Conservation (phyloP, 2,888 invertebrate genomes). For the Alitta virens region DNA sequence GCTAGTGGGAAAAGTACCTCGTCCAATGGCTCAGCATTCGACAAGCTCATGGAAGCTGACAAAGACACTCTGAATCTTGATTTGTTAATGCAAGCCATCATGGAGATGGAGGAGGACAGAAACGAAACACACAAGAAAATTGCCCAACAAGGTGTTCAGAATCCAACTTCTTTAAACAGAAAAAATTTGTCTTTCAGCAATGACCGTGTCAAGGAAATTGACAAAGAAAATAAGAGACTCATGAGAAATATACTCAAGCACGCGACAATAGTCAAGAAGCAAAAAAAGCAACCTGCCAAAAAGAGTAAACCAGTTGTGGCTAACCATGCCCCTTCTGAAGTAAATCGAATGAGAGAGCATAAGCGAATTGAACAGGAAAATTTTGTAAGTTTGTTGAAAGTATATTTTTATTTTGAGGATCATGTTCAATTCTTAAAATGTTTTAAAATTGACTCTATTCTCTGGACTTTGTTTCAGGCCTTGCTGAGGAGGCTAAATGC, state of each 20-base stretch:
- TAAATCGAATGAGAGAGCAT: constrained; percentile 60
- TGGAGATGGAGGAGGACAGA: constrained; percentile 25
- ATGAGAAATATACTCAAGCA: constrained; percentile 42
- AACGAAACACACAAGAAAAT: constrained; percentile 1
- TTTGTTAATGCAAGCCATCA: constrained; percentile 25
- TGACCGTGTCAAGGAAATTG: constrained; percentile 40
- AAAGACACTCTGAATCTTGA: constrained; percentile 25
- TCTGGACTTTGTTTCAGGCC: background rate
- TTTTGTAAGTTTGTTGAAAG: constrained; percentile 59
- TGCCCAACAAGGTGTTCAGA: background rate
- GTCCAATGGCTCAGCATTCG: background rate
- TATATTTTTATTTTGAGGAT: no score
- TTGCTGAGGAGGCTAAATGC: background rate
- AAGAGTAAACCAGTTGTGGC: constrained; percentile 44
- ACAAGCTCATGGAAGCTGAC: constrained; percentile 12
- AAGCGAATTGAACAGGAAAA: constrained; percentile 61
- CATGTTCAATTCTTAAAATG: no score
- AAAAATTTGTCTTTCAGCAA: constrained; percentile 37
- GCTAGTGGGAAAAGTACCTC: background rate
- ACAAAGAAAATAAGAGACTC: constrained; percentile 49
- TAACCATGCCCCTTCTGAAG: constrained; percentile 51
- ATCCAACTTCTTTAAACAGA: background rate
- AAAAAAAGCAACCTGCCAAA: constrained; percentile 6
- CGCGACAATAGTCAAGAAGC: constrained; percentile 12
- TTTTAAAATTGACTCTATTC: no score